These are phyloP conservation scores for Polyploca ridens DNA, from an alignment of 2,888 invertebrate species.

Conservation along the genomic window DNA sequence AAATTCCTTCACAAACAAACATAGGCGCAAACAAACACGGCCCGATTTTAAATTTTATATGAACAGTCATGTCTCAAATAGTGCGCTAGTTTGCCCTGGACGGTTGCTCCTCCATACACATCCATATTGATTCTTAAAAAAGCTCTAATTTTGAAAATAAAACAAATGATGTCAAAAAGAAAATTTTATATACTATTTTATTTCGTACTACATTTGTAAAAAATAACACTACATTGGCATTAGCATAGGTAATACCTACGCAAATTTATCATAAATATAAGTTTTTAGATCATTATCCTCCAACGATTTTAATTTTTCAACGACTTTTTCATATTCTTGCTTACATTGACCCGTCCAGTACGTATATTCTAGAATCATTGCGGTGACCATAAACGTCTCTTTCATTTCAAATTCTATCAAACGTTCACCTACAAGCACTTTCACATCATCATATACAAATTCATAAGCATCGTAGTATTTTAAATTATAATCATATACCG, in stretches of 20 bases:
- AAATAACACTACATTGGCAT: no score
- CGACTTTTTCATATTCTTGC: not conserved
- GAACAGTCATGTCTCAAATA: no score
- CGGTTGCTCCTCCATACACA: no score
- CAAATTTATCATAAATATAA: not conserved
- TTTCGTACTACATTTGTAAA: not conserved
- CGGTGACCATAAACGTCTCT: not conserved
- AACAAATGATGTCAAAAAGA: not conserved
- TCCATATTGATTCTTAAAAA: no score
- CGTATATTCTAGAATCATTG: slow-evolving; percentile 1
- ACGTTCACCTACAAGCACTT: not conserved
- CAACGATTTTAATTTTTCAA: not conserved
- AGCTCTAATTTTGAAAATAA: not conserved
- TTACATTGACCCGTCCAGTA: not conserved
- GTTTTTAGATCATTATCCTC: not conserved
- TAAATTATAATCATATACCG: not conserved
- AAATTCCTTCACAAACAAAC: no score
- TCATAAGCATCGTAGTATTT: not conserved
- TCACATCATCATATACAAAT: not conserved
- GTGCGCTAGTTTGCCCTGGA: no score
- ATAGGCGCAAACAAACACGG: no score
- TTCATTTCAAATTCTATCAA: not conserved
- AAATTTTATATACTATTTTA: not conserved
- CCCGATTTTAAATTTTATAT: no score
- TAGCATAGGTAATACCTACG: not conserved